Base-by-base conservation (phyloP, 2,797 vertebrate species). In the Typhlichthys eigenmanni region DNA sequence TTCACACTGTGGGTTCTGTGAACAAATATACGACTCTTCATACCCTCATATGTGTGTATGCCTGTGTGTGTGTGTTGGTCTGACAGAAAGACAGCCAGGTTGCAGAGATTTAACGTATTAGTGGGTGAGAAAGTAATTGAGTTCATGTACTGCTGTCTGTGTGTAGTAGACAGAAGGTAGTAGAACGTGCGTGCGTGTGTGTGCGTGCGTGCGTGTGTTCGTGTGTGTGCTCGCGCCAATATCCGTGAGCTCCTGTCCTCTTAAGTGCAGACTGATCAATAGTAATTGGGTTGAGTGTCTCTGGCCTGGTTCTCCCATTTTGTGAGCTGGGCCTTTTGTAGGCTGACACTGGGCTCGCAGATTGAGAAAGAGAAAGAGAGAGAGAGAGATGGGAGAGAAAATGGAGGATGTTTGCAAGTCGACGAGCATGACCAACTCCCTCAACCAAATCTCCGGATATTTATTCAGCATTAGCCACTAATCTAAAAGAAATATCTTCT, bases 271-370 rank as follows among this genome's bases (percentile, higher is more conserved):
- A 66, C 75, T 88, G 87, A 92, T 93, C 88, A 89, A 91, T 91
- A 90, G 89, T 90, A 92, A 91, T 92, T 87, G 86, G 84, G 78
- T 86, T 85, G 88, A 89, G 84, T 89, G 83, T 85, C 82, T 86
- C 83, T 67, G 74, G 82, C 74, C 80, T 74, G 84, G 81, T 78
- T 84, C 75, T 77, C 73, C 78, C 72, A 78, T 88, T 38, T 88
- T 89, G 83, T 87, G 75, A 69, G 64, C 62, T 45, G 50, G 79
- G 71, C 75, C 85, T 82, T 86, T 87, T 86, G 87, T 82, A 68
- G 82, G 74, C 66, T 71, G 81, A 85, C 71, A 72, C 73, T 24
- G 68, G 71, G 75, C 74, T 66, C 62, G 72, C 63, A 71, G 75
- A 84, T 72, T 76, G 72, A 78, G 67, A 72, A 69, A 56, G 48